Evolutionary conservation across 2,797 vertebrate species (phyloP).

Genomic region (Sorex maritimensis): DNA sequence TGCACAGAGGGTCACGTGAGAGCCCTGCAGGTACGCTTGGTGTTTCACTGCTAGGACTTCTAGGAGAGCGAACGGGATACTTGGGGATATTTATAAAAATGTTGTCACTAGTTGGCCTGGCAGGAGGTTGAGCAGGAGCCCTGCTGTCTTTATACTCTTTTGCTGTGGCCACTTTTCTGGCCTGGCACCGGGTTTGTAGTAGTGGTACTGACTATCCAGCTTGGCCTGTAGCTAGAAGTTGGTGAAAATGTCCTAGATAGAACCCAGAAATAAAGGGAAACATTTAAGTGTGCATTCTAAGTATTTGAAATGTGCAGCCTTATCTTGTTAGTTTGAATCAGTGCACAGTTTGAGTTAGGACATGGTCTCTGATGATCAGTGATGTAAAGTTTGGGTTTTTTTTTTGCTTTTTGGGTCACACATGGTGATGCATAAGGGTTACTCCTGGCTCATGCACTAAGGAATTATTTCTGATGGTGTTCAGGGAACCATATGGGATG

Average conservation of each 20-base stretch:
- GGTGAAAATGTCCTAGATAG: not conserved
- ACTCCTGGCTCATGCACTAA: no score
- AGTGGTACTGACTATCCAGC: not conserved
- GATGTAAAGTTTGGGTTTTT: accelerated
- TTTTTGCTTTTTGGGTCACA: no score
- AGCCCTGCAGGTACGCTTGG: not conserved
- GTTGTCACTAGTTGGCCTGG: not conserved
- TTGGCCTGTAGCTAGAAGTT: not conserved
- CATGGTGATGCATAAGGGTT: no score
- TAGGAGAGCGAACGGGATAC: not conserved
- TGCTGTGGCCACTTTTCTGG: not conserved
- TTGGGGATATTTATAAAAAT: not conserved
- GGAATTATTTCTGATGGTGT: no score
- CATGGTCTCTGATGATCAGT: not conserved
- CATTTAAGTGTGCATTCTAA: accelerated
- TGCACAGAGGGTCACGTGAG: not conserved
- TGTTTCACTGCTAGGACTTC: not conserved
- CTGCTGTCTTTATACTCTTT: not conserved
- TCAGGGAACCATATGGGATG: no score
- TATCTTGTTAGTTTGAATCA: not conserved
- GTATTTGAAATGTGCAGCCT: not conserved
- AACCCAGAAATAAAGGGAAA: not conserved
- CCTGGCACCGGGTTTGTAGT: not conserved
- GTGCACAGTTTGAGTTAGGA: not conserved
- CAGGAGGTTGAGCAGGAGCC: not conserved